Conservation (phyloP, 1,140 invertebrate genomes). For the Ips typographus region DNA sequence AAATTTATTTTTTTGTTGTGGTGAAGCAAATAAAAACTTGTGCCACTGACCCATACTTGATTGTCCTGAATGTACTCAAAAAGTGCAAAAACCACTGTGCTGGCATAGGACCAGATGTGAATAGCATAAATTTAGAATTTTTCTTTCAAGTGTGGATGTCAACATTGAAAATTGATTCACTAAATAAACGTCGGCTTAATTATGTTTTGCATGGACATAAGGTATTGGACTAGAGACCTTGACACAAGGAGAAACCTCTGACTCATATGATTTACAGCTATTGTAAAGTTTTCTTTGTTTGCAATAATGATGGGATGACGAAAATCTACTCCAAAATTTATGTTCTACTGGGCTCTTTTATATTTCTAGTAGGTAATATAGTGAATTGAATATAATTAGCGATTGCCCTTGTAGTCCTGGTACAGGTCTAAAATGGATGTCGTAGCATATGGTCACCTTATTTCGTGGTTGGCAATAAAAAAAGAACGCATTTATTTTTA, state of each 20-base stretch:
- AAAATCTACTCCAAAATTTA: not conserved
- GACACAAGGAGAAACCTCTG: slow-evolving; percentile 1
- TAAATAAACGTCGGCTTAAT: slow-evolving; percentile 8
- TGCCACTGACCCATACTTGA: slow-evolving; percentile 23
- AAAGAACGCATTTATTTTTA: slow-evolving; percentile 19
- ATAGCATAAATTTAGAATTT: slow-evolving; percentile 20
- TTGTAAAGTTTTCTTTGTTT: no score
- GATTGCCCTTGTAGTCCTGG: not conserved
- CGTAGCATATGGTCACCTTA: slow-evolving; percentile 13
- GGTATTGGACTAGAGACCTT: slow-evolving; percentile 1
- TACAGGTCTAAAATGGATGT: slow-evolving; percentile 1
- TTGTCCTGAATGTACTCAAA: not conserved
- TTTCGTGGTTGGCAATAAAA: slow-evolving; percentile 13
- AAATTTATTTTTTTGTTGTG: no score
- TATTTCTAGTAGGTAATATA: no score
- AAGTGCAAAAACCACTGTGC: slow-evolving; percentile 15
- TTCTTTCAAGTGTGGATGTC: slow-evolving; percentile 16
- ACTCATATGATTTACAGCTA: not conserved
- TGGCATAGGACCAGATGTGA: slow-evolving; percentile 16
- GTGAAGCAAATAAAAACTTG: slow-evolving; percentile 3
- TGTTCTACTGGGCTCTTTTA: not conserved
- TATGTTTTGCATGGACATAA: slow-evolving; percentile 12
- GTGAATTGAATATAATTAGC: not conserved
- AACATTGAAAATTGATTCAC: slow-evolving; percentile 9
- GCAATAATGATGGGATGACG: no score